Evolutionary conservation across 92 coral and sea anemone species (phyloP).

Genomic region (Scolanthus callimorphus): DNA sequence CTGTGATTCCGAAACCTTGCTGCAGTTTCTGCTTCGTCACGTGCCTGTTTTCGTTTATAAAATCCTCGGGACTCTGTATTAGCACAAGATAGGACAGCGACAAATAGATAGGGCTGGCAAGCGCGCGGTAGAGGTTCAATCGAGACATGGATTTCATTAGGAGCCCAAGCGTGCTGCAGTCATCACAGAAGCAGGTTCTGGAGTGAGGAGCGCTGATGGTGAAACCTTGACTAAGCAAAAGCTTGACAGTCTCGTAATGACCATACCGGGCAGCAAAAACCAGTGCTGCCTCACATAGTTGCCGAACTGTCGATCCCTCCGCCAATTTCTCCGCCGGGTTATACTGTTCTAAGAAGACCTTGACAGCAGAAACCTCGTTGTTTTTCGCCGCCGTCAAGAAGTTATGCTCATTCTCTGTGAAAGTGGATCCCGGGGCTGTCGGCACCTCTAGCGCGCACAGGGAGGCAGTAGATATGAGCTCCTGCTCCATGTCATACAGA

Average conservation of each 20-base stretch:
- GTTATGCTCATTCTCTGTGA: constrained; percentile 1
- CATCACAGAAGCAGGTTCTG: constrained; percentile 44
- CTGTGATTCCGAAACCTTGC: no score
- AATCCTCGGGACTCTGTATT: no score
- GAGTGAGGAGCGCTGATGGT: constrained; percentile 63
- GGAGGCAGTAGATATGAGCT: no score
- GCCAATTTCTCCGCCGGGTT: constrained; percentile 7
- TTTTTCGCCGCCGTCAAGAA: constrained; percentile 16
- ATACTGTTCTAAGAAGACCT: constrained; percentile 4
- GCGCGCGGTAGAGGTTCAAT: no score
- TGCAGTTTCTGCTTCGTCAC: no score
- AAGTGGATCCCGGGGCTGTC: no score
- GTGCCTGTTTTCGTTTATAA: no score
- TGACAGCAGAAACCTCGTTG: constrained; percentile 10
- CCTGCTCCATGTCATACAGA: no score
- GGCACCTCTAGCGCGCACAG: no score
- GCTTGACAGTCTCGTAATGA: constrained; percentile 56
- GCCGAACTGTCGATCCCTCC: not conserved
- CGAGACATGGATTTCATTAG: constrained; percentile 66
- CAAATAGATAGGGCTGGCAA: no score
- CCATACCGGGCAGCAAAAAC: constrained; percentile 69
- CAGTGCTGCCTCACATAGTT: constrained; percentile 20
- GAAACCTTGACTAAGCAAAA: constrained; percentile 54
- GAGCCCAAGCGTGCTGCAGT: constrained; percentile 51
- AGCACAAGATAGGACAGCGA: no score